Base-by-base conservation (phyloP, 1,140 invertebrate species). In the Aphaenogaster ashmeadi region DNA sequence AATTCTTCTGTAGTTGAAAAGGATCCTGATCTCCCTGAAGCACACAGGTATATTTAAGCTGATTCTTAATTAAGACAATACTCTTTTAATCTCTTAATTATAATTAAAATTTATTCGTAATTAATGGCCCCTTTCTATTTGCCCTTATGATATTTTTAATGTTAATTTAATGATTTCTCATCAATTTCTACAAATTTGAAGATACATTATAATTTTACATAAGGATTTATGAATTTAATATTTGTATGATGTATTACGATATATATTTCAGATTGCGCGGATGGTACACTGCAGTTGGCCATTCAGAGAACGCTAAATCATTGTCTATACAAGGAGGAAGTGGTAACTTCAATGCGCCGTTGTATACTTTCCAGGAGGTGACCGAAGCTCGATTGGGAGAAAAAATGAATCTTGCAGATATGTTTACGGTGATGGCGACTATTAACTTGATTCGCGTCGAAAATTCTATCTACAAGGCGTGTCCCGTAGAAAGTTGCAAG, bases 11-110 rank as follows among this genome's bases (percentile, higher is more conserved):
- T 96, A 80, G 54, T 98, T 60, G 97, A 98, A 92, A 93, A 98
- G 0, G 98, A 99, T 96, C 99, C 99, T 0, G 98, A 99, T 93
- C 96, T 99, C 9, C 96, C 97, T 5, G 98, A 99, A 94, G 97
- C 98, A 1, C 98, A 99, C 93, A 96, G 87, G 94, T 95, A 88
- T 27, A n/a, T 71, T 66, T 1, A 38, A 66, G 3, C 62, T 66
- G 62, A n/a, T 3, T 66, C 3, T 66, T 9, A 64, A 38, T 36
- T 36, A 5, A 66, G 13, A n/a, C 7, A 66, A 38, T 38, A 58
- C 8, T 27, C 27, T 27, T 38, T 7, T 66, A 66, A 66, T 1
- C 38, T 66, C 1, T 8, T 66, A n/a, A 66, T 66, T 18, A 66
- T 9, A 66, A 66, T 41, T 66, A 38, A 38, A 66, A 71, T 50